Percentiles rank a stretch among this genome's conserved stretches.
These are phyloP conservation scores for Tipula confusa DNA, from an alignment of 2,888 invertebrate species.

Conservation along the genomic window DNA sequence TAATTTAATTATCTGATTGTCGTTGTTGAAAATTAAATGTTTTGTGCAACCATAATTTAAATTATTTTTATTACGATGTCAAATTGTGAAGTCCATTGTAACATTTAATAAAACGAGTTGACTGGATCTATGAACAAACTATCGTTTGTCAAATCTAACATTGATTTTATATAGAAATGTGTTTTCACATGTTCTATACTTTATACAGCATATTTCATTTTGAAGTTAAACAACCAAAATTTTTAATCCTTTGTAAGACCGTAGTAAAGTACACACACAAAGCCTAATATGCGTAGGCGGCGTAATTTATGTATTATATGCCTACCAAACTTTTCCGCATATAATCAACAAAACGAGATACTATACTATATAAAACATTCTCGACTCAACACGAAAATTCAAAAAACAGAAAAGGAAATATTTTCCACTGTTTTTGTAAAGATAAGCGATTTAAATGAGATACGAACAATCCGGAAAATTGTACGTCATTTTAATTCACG, in stretches of 20 bases:
- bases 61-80: too few relatives aligned
- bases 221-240: background rate
- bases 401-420: background rate
- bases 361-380: background rate
- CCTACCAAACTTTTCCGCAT: background rate
- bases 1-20: too few relatives aligned
- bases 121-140: too few relatives aligned
- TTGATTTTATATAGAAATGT: too few relatives aligned
- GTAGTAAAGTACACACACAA: background rate
- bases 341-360: background rate
- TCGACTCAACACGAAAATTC: too few relatives aligned
- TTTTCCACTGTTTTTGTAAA: background rate
- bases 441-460: conserved; percentile 12
- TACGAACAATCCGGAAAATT: background rate
- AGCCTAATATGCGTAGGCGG: background rate
- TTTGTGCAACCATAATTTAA: too few relatives aligned
- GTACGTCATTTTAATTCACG: background rate
- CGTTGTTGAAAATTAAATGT: too few relatives aligned
- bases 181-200: too few relatives aligned
- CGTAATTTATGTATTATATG: background rate
- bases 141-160: too few relatives aligned
- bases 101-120: too few relatives aligned
- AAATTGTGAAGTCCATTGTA: too few relatives aligned
- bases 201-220: background rate
- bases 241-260: background rate